Percentiles rank a stretch among this genome's conserved stretches.
Conservation (phyloP, 2,888 invertebrate genomes). For the Rhingia rostrata region DNA sequence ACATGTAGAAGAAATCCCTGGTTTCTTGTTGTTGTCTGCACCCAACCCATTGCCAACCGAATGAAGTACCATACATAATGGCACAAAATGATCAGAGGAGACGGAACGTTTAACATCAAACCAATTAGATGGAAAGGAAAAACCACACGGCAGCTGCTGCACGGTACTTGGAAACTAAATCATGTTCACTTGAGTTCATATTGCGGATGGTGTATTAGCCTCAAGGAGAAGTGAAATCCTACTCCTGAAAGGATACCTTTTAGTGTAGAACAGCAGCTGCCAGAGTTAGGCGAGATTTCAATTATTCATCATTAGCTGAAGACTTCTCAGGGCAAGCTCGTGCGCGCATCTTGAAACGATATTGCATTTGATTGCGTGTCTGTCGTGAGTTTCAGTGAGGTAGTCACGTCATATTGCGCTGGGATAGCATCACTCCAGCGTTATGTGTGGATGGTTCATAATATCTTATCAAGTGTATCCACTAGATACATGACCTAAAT, state of each 20-base stretch:
- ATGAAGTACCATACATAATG: background rate
- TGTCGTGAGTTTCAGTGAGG: background rate
- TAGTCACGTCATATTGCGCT: too few species aligned
- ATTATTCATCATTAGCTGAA: background rate
- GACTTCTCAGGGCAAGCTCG: background rate
- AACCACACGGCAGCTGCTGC: conserved; percentile 32
- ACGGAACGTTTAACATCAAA: conserved; percentile 41
- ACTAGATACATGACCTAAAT: too few species aligned
- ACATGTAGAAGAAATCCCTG: background rate
- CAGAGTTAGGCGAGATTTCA: background rate
- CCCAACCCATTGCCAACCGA: background rate
- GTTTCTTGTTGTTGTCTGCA: background rate
- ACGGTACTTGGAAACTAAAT: conserved; percentile 9
- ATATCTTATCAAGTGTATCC: too few species aligned
- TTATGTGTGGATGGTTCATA: too few species aligned
- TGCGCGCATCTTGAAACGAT: background rate
- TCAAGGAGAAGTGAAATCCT: too few species aligned
- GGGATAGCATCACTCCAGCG: too few species aligned
- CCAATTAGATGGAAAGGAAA: conserved; percentile 57
- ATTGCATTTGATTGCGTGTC: background rate
- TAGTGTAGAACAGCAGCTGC: too few species aligned
- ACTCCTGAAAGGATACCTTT: too few species aligned
- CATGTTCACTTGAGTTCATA: conserved; percentile 7
- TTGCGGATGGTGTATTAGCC: background rate
- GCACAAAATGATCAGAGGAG: conserved; percentile 29